phyloP scores from a whole-genome alignment of 2,797 vertebrate species.

The Rhodeus uyekii region DNA sequence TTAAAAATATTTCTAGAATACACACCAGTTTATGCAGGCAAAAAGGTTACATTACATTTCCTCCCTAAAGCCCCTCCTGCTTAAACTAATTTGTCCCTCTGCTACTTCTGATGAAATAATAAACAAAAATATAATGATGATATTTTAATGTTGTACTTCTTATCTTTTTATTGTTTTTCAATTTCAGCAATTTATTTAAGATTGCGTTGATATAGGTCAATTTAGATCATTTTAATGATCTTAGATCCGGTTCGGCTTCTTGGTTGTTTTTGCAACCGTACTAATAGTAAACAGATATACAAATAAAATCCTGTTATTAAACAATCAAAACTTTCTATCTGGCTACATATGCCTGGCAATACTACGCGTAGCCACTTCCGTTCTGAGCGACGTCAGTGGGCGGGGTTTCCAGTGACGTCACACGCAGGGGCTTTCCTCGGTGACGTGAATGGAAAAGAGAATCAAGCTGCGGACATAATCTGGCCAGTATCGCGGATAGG shows the following conservation, averaged over 20 bases:
- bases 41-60: too few species aligned
- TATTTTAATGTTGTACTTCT: too few species aligned
- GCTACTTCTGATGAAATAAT: neutral
- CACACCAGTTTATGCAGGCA: too few species aligned
- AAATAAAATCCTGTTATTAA: neutral
- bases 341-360: neutral
- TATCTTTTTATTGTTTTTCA: too few species aligned
- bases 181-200: too few species aligned
- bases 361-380: too few species aligned
- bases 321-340: neutral
- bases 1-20: neutral
- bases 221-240: too few species aligned
- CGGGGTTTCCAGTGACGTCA: conserved; percentile 68
- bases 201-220: too few species aligned
- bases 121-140: neutral
- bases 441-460: conserved; percentile 67
- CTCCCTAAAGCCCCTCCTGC: too few species aligned
- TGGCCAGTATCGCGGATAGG: neutral
- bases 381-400: conserved; percentile 58
- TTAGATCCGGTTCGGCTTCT: too few species aligned
- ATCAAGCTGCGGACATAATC: conserved; percentile 58
- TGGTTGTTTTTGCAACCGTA: too few species aligned
- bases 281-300: neutral
- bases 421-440: conserved; percentile 74
- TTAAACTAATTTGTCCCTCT: neutral